Evolutionary conservation across 2,797 vertebrate species (phyloP).

Genomic region (Bucorvus abyssinicus): DNA sequence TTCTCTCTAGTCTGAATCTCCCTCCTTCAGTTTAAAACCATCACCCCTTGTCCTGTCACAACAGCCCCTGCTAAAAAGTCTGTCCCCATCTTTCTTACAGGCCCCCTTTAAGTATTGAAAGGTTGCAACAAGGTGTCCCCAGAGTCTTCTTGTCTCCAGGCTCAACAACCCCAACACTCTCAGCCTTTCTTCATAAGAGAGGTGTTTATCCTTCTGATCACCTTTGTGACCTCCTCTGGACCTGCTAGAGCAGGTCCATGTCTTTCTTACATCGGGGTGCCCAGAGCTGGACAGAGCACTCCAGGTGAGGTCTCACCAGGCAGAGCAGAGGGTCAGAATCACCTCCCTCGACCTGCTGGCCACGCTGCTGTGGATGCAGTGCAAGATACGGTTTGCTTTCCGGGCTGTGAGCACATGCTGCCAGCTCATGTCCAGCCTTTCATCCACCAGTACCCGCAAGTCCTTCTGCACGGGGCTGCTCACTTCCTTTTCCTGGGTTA

Average conservation of each 20-base stretch:
- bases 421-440: neutral
- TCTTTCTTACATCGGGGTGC: neutral
- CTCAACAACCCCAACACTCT: neutral
- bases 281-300: neutral
- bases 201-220: too few relatives aligned
- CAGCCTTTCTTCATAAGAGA: neutral
- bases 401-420: neutral
- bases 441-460: neutral
- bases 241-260: neutral
- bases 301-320: neutral
- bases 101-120: neutral
- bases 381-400: neutral
- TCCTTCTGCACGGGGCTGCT: neutral
- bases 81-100: neutral
- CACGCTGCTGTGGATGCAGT: neutral
- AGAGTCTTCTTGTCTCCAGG: neutral
- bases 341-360: neutral
- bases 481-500: neutral
- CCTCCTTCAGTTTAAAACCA: neutral
- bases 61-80: neutral
- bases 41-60: neutral
- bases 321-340: neutral
- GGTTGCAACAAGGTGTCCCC: too few relatives aligned
- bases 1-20: neutral
- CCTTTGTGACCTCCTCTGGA: neutral